Conservation (phyloP, 2,888 invertebrate genomes). For the Geophilus truncorum region DNA sequence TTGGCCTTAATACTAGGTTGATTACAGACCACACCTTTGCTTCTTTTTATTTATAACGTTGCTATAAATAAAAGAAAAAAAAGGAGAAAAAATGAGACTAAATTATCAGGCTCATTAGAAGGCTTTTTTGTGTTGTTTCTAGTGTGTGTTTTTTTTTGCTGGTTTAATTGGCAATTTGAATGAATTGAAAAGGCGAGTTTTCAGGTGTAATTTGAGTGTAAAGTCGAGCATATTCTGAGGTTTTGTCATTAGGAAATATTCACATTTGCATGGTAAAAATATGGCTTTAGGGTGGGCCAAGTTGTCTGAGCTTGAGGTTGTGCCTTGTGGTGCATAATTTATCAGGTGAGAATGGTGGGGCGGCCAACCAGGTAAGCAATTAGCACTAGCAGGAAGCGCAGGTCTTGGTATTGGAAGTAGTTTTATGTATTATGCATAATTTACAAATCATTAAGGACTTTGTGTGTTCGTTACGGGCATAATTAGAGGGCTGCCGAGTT, state of each 20-base stretch:
- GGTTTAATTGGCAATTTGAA: conserved; percentile 2
- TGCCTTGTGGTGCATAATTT: conserved; percentile 5
- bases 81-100: background rate
- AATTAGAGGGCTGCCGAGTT: conserved; percentile 27
- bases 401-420: background rate
- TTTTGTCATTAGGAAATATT: background rate
- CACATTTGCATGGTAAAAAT: background rate
- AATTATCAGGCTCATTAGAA: background rate
- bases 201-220: background rate
- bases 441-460: conserved; percentile 32
- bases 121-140: background rate
- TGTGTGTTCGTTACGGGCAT: conserved; percentile 7
- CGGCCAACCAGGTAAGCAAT: conserved; percentile 11
- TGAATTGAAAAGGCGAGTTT: background rate
- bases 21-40: background rate
- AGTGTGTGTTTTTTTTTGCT: background rate
- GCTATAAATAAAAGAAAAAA: background rate
- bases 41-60: background rate
- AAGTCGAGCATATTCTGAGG: background rate
- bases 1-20: background rate
- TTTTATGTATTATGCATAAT: conserved; percentile 33
- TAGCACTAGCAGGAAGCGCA: conserved; percentile 6
- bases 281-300: background rate
- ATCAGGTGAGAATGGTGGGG: conserved; percentile 18
- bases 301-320: background rate